Evolutionary conservation across 2,888 invertebrate species (phyloP).

Genomic region (Sinhomidia bicolor): DNA sequence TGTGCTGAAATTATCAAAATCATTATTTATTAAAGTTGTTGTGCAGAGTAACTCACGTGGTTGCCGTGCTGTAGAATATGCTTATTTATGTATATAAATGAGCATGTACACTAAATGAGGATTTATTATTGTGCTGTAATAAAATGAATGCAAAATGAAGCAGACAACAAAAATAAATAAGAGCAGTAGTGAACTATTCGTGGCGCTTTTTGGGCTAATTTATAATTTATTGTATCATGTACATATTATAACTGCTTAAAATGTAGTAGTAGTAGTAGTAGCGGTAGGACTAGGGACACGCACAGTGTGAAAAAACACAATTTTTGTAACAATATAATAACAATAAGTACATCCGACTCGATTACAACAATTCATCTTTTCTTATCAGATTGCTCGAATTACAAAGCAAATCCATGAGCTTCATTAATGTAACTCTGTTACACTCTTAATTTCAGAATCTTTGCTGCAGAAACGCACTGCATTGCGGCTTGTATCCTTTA

Average conservation of each 20-base stretch:
- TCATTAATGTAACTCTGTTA: conserved; percentile 2
- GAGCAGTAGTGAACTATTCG: background rate
- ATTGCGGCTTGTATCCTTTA: too few relatives aligned
- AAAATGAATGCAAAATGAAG: background rate
- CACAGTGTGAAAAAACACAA: too few relatives aligned
- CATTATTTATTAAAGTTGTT: conserved; percentile 19
- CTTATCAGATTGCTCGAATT: conserved; percentile 72
- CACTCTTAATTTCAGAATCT: conserved; percentile 58
- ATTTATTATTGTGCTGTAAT: background rate
- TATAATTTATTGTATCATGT: conserved; percentile 5
- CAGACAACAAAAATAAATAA: background rate
- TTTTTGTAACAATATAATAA: conserved; percentile 34
- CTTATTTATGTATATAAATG: too few relatives aligned
- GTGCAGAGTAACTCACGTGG: too few relatives aligned
- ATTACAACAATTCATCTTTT: conserved; percentile 64
- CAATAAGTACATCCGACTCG: conserved; percentile 40
- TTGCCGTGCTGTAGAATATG: too few relatives aligned
- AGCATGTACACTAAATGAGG: too few relatives aligned
- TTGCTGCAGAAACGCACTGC: background rate
- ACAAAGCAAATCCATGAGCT: conserved; percentile 49
- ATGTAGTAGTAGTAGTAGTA: too few relatives aligned
- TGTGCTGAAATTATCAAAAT: conserved; percentile 46
- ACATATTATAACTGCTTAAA: too few relatives aligned
- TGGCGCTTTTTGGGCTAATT: conserved; percentile 1
- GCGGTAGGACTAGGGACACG: too few relatives aligned